Percentiles rank a stretch among this genome's conserved stretches.
Evolutionary conservation across 2,113 vertebrate genomes (phyloP).

Genomic region (Chaetops frenatus): DNA sequence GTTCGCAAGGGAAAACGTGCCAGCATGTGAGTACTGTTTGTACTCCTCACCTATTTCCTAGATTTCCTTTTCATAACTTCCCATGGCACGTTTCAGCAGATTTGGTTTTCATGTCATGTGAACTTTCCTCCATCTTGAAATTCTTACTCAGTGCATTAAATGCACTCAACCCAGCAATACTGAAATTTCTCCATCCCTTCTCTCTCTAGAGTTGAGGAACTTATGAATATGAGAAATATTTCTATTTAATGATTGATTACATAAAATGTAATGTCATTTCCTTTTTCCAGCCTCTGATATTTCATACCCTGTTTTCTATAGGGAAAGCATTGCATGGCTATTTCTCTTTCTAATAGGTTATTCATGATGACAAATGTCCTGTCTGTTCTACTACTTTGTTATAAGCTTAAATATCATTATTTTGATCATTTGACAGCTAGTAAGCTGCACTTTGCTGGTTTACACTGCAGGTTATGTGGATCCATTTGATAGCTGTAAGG

Average conservation of each 20-base stretch:
- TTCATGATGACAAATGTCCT: neutral
- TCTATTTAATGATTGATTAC: neutral
- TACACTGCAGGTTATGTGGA: neutral
- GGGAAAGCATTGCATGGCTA: neutral
- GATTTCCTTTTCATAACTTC: neutral
- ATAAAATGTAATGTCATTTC: rapidly evolving
- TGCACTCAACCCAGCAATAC: neutral
- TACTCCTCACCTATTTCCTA: neutral
- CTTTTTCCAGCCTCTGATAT: neutral
- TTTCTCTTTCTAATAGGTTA: neutral
- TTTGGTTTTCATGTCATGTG: neutral
- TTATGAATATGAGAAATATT: neutral
- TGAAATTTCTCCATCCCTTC: neutral
- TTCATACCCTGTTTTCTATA: neutral
- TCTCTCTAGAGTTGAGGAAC: neutral
- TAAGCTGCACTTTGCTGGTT: neutral
- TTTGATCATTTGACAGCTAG: neutral
- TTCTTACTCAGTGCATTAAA: neutral
- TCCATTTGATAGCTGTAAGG: neutral
- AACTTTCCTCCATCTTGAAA: neutral
- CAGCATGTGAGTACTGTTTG: neutral
- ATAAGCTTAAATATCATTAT: neutral
- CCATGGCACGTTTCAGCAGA: neutral
- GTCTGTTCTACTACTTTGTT: neutral
- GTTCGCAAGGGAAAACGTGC: neutral